Conservation (phyloP, 2,113 vertebrate species). For the Orycteropus afer region DNA sequence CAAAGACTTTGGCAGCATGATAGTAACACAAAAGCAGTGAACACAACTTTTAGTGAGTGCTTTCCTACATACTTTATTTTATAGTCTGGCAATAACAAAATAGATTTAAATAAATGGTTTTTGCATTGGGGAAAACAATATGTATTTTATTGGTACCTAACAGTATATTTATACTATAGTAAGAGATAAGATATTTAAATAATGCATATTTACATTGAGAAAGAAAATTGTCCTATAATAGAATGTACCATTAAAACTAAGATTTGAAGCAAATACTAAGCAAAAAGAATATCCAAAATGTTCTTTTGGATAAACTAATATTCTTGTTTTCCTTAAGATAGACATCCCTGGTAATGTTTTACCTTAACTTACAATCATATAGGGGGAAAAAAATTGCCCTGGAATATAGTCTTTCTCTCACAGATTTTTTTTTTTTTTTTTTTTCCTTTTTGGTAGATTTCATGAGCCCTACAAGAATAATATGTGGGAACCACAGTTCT, state of each 20-base stretch:
- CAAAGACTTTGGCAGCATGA: neutral
- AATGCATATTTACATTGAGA: neutral
- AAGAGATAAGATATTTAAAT: neutral
- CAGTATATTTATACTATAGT: neutral
- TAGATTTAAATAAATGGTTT: neutral
- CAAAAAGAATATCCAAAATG: neutral
- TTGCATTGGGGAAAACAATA: neutral
- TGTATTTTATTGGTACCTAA: neutral
- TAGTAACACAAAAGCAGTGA: neutral
- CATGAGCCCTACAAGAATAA: neutral
- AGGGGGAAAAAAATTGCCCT: neutral
- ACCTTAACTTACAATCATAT: neutral
- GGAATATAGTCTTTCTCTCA: neutral
- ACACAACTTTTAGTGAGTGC: neutral
- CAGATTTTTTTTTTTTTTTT: too few relatives aligned
- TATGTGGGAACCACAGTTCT: neutral
- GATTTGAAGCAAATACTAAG: neutral
- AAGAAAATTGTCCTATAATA: neutral
- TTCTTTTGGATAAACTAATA: neutral
- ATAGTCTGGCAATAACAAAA: neutral
- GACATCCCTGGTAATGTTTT: neutral
- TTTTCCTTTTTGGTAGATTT: neutral
- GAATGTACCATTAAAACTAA: neutral
- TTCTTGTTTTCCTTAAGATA: neutral
- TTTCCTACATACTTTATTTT: neutral